Percentiles rank a stretch among this genome's conserved stretches.
phyloP scores from a whole-genome alignment of 2,888 invertebrate genomes.

The Lasioglossum oenotherae region DNA sequence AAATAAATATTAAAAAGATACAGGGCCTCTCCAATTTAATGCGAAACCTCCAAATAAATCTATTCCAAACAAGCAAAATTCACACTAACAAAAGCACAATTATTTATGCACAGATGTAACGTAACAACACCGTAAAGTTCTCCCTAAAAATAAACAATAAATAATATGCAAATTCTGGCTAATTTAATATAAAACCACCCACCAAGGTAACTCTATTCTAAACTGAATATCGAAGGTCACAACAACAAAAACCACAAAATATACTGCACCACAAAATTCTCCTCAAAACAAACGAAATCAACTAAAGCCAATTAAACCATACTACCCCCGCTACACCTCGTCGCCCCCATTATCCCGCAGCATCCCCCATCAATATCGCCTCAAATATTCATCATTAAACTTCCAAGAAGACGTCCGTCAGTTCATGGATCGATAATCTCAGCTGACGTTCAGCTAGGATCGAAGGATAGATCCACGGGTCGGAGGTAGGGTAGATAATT shows the following conservation, averaged over 20 bases:
- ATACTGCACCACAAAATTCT: not conserved
- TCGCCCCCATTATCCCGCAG: not conserved
- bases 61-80: too few relatives aligned
- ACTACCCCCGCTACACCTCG: not conserved
- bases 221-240: not conserved
- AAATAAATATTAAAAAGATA: not conserved
- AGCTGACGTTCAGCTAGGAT: not conserved
- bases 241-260: not conserved
- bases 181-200: not conserved
- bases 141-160: not conserved
- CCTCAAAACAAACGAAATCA: not conserved
- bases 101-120: not conserved
- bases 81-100: not conserved
- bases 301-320: not conserved
- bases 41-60: too few relatives aligned
- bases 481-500: slow-evolving; percentile 52
- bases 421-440: not conserved
- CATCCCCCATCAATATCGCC: not conserved
- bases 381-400: not conserved
- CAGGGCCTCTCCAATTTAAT: not conserved
- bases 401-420: not conserved
- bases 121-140: not conserved
- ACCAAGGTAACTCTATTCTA: not conserved
- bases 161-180: not conserved
- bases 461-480: not conserved